Evolutionary conservation across 2,888 invertebrate species (phyloP).

Genomic region (Clunio marinus): DNA sequence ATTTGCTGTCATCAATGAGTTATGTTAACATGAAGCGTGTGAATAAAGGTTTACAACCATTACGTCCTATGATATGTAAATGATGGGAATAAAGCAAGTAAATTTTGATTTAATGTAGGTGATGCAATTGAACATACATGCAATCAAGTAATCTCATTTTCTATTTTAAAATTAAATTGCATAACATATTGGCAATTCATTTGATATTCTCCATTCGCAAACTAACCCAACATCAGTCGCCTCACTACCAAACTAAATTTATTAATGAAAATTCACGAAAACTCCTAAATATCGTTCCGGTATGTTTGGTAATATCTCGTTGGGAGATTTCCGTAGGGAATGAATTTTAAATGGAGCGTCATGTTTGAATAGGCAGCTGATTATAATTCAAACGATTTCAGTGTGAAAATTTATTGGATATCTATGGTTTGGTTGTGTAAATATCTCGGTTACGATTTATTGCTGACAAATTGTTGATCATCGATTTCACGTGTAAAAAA

Average conservation of each 20-base stretch:
- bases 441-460: background rate
- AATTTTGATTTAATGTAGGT: no score
- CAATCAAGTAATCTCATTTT: conserved; percentile 36
- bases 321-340: background rate
- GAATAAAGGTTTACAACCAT: no score
- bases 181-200: conserved; percentile 14
- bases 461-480: conserved; percentile 19
- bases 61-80: no score
- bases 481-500: no score
- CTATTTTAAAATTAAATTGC: conserved; percentile 33
- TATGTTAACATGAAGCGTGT: no score
- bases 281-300: no score
- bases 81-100: no score
- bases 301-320: background rate
- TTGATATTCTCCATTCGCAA: conserved; percentile 10
- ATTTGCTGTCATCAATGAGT: no score
- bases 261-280: conserved; percentile 1
- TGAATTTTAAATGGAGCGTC: conserved; percentile 9
- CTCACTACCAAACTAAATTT: conserved; percentile 14
- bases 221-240: conserved; percentile 2
- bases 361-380: conserved; percentile 17
- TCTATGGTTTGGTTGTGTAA: background rate
- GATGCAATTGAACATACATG: background rate
- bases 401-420: background rate
- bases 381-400: conserved; percentile 7